Evolutionary conservation across 2,113 vertebrate species (phyloP).

Genomic region (Mionectes macconnelli): DNA sequence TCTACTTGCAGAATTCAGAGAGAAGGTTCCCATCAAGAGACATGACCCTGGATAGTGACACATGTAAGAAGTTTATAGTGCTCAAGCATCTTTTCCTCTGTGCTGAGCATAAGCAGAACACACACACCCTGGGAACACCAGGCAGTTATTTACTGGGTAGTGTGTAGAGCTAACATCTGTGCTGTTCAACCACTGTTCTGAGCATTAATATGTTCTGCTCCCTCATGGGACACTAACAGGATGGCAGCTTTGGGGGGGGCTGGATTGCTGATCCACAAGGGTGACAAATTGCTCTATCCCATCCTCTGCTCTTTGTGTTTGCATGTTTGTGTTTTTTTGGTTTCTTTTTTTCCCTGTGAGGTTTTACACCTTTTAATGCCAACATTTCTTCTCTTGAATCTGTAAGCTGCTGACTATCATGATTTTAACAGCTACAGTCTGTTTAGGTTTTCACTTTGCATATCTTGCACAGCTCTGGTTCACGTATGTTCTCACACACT

Average conservation of each 20-base stretch:
- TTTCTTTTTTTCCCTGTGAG: not conserved
- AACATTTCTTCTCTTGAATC: not conserved
- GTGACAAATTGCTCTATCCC: not conserved
- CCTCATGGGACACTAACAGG: not conserved
- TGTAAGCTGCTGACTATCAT: not conserved
- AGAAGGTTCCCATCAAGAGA: not conserved
- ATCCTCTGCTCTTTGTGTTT: not conserved
- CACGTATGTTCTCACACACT: not conserved
- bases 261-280: not conserved
- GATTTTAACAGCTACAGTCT: not conserved
- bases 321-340: too few relatives aligned
- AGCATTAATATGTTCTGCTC: not conserved
- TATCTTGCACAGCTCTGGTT: constrained; percentile 13
- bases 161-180: not conserved
- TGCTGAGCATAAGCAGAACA: not conserved
- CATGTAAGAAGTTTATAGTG: not conserved
- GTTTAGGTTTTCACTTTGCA: not conserved
- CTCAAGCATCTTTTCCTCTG: not conserved
- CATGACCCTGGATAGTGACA: not conserved
- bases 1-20: not conserved
- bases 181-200: not conserved
- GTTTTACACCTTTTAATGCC: not conserved
- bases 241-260: accelerated
- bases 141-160: not conserved
- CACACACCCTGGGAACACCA: not conserved